Base-by-base conservation (phyloP, 2,797 vertebrate species). In the Cyprinella venusta region DNA sequence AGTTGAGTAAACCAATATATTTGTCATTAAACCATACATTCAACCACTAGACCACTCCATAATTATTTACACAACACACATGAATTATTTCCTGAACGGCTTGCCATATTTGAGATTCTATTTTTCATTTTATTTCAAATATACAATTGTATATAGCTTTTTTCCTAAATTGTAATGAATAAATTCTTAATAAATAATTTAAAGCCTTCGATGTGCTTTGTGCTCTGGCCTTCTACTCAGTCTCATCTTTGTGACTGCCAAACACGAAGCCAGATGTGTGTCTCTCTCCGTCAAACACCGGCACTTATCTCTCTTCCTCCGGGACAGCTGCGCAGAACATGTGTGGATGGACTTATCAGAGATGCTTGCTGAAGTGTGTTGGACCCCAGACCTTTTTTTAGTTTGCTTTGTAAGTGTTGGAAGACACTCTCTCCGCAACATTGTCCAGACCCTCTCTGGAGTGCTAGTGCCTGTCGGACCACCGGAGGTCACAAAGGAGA, bases 291-390 rank as follows among this genome's bases (percentile, higher is more conserved):
- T 87, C 19, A 74, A 74, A 81, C 56, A 74, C 56, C 26, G n/a
- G 16, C 24, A 24, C 6, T 36, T 82, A 82, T 76, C 80, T 76
- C 71, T 82, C 90, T 92, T 88, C 90, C 89, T 87, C 90, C 91
- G 88, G 90, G 84, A 74, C 91, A 88, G 88, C 87, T 88, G 90
- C 88, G 77, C 89, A 90, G 88, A 90, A 91, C 90, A 90, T 79
- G 80, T 85, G 90, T 89, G 89, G 91, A 91, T 90, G 92, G 93
- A 92, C 90, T 93, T 94, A 94, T 95, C 94, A 91, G 90, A 90
- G 89, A 82, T 75, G 88, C 85, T 89, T 89, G 89, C 90, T 93
- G 89, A 94, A 94, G 93, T 93, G 94, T 93, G 91, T 88, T 89
- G 87, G 65, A 83, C 61, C 78, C 79, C 85, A 89, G 67, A 75